These are phyloP conservation scores for Lasioglossum lativentre DNA, from an alignment of 2,888 invertebrate species.

Conservation along the genomic window DNA sequence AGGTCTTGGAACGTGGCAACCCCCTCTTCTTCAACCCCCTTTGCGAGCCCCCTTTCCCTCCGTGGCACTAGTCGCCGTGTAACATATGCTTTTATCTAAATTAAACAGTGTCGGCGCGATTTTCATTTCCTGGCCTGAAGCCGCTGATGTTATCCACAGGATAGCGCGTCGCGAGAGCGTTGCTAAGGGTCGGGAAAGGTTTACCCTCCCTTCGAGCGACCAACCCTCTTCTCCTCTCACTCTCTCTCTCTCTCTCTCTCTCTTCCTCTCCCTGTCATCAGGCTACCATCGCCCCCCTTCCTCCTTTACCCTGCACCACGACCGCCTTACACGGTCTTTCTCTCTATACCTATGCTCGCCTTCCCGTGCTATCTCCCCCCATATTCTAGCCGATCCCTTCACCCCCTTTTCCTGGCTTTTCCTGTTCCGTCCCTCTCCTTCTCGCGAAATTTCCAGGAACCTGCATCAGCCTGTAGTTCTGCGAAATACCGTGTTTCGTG, in stretches of 20 bases:
- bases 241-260: constrained; percentile 22
- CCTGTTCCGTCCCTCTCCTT: constrained; percentile 61
- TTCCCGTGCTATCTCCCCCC: constrained; percentile 71
- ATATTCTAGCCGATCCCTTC: constrained; percentile 76
- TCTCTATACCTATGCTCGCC: constrained; percentile 60
- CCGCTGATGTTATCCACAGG: constrained; percentile 85
- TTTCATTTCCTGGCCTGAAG: constrained; percentile 86
- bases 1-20: constrained; percentile 40
- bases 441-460: constrained; percentile 2
- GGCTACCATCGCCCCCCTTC: constrained; percentile 39
- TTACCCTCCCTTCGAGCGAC: constrained; percentile 66
- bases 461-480: background rate
- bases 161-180: constrained; percentile 80
- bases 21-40: background rate
- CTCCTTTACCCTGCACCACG: constrained; percentile 55
- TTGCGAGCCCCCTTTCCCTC: background rate
- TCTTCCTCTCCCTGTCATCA: constrained; percentile 3
- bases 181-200: constrained; percentile 80
- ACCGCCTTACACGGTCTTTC: constrained; percentile 57
- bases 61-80: constrained; percentile 72
- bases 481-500: background rate
- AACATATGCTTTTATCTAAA: constrained; percentile 87
- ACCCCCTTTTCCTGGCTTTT: constrained; percentile 60
- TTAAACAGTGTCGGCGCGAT: constrained; percentile 86
- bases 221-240: constrained; percentile 59